Percentiles rank a stretch among this genome's conserved stretches.
These are phyloP conservation scores for Halocaridina rubra DNA, from an alignment of 2,888 invertebrate species.

Conservation along the genomic window DNA sequence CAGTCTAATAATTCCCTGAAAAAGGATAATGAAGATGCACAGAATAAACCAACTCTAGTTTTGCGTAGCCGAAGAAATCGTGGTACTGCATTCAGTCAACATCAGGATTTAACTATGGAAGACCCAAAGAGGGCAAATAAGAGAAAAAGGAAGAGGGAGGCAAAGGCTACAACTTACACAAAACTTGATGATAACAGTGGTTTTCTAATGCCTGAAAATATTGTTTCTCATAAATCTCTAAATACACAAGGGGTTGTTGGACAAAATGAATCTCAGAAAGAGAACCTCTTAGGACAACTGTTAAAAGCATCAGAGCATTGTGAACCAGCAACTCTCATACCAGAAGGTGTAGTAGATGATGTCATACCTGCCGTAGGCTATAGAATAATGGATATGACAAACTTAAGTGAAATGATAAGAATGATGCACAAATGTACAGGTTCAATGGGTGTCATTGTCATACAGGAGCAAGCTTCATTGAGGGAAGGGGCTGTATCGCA, in stretches of 20 bases:
- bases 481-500: slow-evolving; percentile 63
- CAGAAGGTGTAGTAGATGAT: slow-evolving; percentile 63
- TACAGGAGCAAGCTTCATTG: slow-evolving; percentile 61
- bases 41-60: slow-evolving; percentile 45
- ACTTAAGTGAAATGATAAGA: slow-evolving; percentile 59
- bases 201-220: slow-evolving; percentile 34
- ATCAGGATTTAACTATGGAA: neutral
- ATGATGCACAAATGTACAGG: slow-evolving; percentile 59
- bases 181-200: slow-evolving; percentile 10
- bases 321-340: slow-evolving; percentile 60
- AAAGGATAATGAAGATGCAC: neutral
- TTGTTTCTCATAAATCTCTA: slow-evolving; percentile 13
- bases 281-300: slow-evolving; percentile 59
- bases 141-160: slow-evolving; percentile 16
- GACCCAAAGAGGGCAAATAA: slow-evolving; percentile 17
- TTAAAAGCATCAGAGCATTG: slow-evolving; percentile 62
- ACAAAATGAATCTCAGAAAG: slow-evolving; percentile 54
- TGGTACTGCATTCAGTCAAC: neutral
- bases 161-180: slow-evolving; percentile 2
- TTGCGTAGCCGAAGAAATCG: slow-evolving; percentile 45
- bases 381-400: slow-evolving; percentile 61
- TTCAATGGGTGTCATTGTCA: slow-evolving; percentile 53
- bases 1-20: slow-evolving; percentile 4
- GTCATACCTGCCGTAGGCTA: slow-evolving; percentile 63
- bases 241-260: neutral